Evolutionary conservation across 2,113 vertebrate species (phyloP), one percentile per base, ranked within the genome.

Genomic region (Romanogobio albipinnatus): DNA sequence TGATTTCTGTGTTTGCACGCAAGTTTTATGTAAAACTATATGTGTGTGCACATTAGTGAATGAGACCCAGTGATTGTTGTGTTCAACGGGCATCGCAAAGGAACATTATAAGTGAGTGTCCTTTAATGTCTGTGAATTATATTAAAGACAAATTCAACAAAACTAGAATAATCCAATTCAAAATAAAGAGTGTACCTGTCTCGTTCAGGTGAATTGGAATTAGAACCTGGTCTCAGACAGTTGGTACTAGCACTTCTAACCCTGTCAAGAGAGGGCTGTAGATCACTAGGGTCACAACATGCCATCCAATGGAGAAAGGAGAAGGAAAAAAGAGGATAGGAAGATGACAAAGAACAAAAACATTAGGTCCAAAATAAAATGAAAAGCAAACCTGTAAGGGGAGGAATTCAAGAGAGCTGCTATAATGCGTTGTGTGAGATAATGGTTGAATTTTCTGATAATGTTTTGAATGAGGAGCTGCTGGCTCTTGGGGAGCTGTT

Each of bases 171-270:
- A 81, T 59, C 74, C 13, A 59, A 84, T 77, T 80, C 61, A 75
- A n/a, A 85, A 26, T 56, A 77, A 86, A 81, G 49, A 76, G 66
- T 93, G 96, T 96, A 96, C 97, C 98, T 99, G 96, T 98, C 96
- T 96, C 95, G 96, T 95, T 98, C 96, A 95, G 97, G 95, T 97
- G 98, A 97, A 95, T 96, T 96, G 95, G 95, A 97, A 97, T 96
- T 97, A 96, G 96, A 95, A 94, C 97, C 96, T 98, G 98, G 97
- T 95, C 95, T 96, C 96, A 99, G 98, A 97, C 98, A 99, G 97
- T 96, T 98, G 96, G 97, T 96, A 94, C 98, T 99, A 99, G 97
- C 97, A 93, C 98, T 99, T 95, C 96, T 97, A 97, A 96, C 96
- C 96, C 97, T 98, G 96, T 96, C 96, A 97, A 99, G 97, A 94